A percentile compares a stretch with the other conserved stretches of the same genome.
These are phyloP conservation scores for Hipparchia sbordonii DNA, from an alignment of 2,888 invertebrate genomes.

Conservation along the genomic window DNA sequence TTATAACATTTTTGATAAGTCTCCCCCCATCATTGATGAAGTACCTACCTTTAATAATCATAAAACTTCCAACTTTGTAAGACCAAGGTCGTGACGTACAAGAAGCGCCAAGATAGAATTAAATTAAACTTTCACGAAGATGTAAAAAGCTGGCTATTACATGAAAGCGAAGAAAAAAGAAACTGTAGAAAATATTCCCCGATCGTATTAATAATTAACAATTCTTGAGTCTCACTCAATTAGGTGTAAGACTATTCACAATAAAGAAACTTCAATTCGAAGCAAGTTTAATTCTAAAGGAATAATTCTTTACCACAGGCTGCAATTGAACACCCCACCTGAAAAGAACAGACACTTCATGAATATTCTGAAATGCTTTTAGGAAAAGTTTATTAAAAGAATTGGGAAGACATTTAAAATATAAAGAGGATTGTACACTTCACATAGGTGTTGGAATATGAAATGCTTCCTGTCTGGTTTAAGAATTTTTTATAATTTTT, in stretches of 20 bases:
- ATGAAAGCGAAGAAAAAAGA: conserved; percentile 7
- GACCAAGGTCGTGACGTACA: too few species aligned
- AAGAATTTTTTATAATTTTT: not conserved
- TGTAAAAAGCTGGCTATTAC: conserved; percentile 11
- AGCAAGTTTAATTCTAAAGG: conserved; percentile 55
- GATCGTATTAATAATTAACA: conserved; percentile 35
- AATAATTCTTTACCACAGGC: conserved; percentile 58
- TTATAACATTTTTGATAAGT: too few species aligned
- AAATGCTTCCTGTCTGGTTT: not conserved
- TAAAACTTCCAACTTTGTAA: too few species aligned
- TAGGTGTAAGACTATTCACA: conserved; percentile 39
- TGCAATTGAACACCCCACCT: conserved; percentile 70
- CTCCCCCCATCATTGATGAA: too few species aligned
- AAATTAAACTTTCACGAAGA: not conserved
- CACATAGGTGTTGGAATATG: not conserved
- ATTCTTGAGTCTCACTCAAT: conserved; percentile 47
- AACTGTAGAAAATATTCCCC: conserved; percentile 22
- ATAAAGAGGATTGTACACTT: conserved; percentile 24
- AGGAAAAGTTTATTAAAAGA: conserved; percentile 74
- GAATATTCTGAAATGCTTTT: conserved; percentile 79
- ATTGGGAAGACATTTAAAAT: conserved; percentile 31
- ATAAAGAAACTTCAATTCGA: conserved; percentile 52
- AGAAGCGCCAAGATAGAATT: not conserved
- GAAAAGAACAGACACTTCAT: conserved; percentile 77
- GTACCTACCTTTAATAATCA: too few species aligned